Percentiles rank a stretch among this genome's conserved stretches.
Conservation (phyloP, 2,113 vertebrate genomes). For the Caranx ignobilis region DNA sequence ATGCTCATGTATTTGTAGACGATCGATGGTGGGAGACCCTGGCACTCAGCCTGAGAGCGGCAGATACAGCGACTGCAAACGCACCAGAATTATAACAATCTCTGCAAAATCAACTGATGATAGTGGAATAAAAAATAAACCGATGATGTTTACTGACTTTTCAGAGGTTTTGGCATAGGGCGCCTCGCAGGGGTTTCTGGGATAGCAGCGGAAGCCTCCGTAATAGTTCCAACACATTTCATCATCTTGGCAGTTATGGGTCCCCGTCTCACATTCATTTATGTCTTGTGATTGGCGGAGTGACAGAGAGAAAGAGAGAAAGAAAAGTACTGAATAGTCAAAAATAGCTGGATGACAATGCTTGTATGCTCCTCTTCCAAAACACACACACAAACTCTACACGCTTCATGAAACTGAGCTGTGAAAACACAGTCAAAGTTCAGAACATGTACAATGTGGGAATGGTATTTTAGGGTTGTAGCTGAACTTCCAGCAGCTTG, state of each 20-base stretch:
- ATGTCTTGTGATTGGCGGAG: slow-evolving; percentile 86
- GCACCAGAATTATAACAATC: slow-evolving; percentile 8
- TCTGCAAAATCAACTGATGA: background rate
- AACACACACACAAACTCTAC: slow-evolving; percentile 33
- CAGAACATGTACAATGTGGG: slow-evolving; percentile 5
- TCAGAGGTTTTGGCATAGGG: slow-evolving; percentile 92
- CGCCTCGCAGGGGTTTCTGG: slow-evolving; percentile 93
- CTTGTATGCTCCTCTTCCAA: slow-evolving; percentile 23
- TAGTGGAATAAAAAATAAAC: slow-evolving; percentile 20
- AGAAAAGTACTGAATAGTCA: slow-evolving; percentile 24
- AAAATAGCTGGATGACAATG: slow-evolving; percentile 46
- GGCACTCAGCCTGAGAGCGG: slow-evolving; percentile 87
- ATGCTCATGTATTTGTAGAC: slow-evolving; percentile 99
- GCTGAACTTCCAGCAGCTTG: slow-evolving; percentile 26
- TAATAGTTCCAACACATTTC: slow-evolving; percentile 98
- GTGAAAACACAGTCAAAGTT: slow-evolving; percentile 48
- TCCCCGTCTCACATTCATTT: slow-evolving; percentile 93
- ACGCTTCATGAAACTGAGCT: slow-evolving; percentile 42
- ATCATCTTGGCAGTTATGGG: slow-evolving; percentile 92
- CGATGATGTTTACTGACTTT: slow-evolving; percentile 86
- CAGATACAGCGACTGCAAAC: slow-evolving; percentile 92
- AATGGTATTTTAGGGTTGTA: background rate
- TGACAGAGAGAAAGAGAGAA: slow-evolving; percentile 15
- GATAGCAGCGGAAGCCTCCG: slow-evolving; percentile 95
- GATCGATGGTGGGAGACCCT: slow-evolving; percentile 90